Percentiles rank a stretch among this genome's conserved stretches.
Conservation (phyloP, 1,140 invertebrate genomes). For the Polyergus mexicanus region DNA sequence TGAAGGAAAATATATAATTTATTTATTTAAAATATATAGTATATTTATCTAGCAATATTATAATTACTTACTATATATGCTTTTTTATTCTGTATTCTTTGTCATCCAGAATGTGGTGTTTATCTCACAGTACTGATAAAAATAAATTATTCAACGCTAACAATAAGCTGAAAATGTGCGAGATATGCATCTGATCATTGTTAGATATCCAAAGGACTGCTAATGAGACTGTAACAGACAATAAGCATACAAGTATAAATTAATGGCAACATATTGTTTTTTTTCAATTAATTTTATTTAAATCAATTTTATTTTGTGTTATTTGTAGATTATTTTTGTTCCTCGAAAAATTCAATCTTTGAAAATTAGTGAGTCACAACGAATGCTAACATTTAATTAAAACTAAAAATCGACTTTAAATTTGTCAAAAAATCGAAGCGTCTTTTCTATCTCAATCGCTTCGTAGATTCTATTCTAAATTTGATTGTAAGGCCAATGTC, state of each 20-base stretch:
- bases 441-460: no score
- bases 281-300: not conserved
- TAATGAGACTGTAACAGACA: not conserved
- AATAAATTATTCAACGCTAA: not conserved
- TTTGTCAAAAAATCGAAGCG: not conserved
- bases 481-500: constrained; percentile 37
- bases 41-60: not conserved
- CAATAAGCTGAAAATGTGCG: not conserved
- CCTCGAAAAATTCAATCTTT: not conserved
- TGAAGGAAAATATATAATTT: constrained; percentile 7
- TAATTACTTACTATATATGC: not conserved
- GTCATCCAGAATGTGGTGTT: not conserved
- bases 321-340: not conserved
- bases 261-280: not conserved
- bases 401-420: not conserved
- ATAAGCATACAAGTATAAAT: not conserved
- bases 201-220: not conserved
- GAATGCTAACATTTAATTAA: not conserved
- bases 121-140: not conserved
- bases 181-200: not conserved
- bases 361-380: not conserved
- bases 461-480: not conserved
- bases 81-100: constrained; percentile 13
- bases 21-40: not conserved
- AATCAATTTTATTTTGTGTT: not conserved